Evolutionary conservation across 2,113 vertebrate genomes (phyloP).

Genomic region (Nothoprocta perdicaria): DNA sequence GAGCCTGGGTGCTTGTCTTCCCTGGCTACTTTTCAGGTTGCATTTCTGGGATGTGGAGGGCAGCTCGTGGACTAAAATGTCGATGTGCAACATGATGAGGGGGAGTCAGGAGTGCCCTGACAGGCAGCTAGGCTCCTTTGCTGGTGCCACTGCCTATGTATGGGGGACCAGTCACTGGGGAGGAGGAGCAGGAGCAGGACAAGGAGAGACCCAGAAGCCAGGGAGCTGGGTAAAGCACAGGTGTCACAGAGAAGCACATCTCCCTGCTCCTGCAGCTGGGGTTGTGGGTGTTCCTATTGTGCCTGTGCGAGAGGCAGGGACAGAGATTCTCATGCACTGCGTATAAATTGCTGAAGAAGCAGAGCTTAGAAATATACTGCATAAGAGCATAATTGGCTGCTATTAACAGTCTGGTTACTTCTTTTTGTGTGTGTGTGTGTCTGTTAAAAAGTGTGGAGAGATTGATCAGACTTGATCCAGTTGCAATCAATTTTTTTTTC

Average conservation of each 20-base stretch:
- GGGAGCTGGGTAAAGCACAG: background rate
- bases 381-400: slow-evolving; percentile 13
- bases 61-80: slow-evolving; percentile 41
- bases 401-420: background rate
- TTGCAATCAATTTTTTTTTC: background rate
- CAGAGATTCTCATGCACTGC: background rate
- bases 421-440: background rate
- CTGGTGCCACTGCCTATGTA: background rate
- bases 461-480: background rate
- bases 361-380: slow-evolving; percentile 13
- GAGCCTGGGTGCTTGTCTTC: background rate
- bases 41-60: slow-evolving; percentile 25
- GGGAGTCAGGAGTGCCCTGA: slow-evolving; percentile 1
- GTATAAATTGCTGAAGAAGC: slow-evolving; percentile 42
- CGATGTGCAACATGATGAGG: slow-evolving; percentile 40
- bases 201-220: background rate
- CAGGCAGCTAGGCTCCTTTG: slow-evolving; percentile 3
- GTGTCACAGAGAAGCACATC: background rate
- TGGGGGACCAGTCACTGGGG: background rate
- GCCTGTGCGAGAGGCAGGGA: background rate
- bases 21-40: slow-evolving; percentile 21
- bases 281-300: slow-evolving; percentile 18
- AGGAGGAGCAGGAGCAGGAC: background rate
- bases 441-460: background rate
- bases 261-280: background rate